Evolutionary conservation across 2,113 vertebrate species (phyloP).

Genomic region (Hipposideros armiger): DNA sequence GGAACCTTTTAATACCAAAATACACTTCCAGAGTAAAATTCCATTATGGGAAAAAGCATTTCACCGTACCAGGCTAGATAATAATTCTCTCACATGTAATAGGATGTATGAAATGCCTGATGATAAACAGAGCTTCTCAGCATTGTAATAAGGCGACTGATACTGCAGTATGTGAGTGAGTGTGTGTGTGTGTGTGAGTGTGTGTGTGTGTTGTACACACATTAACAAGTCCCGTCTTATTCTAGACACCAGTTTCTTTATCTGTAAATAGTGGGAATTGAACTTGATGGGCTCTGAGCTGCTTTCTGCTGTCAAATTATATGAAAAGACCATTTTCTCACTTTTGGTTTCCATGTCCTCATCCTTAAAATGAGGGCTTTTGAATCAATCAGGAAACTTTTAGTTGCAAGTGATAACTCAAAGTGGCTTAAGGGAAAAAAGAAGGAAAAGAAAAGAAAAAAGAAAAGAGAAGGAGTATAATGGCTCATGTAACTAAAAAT

Average conservation of each 20-base stretch:
- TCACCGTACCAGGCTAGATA: constrained; percentile 88
- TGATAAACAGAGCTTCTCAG: constrained; percentile 89
- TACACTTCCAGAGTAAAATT: constrained; percentile 89
- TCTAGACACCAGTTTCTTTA: not conserved
- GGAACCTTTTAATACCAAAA: constrained; percentile 91
- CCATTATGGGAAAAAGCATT: constrained; percentile 88
- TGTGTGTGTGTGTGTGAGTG: not conserved
- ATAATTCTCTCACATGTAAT: constrained; percentile 87
- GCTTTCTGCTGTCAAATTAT: constrained; percentile 40
- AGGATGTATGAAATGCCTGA: constrained; percentile 88
- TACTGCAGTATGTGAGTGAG: not conserved
- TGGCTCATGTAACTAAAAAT: not conserved
- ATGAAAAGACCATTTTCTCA: constrained; percentile 22
- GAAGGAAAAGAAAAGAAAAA: not conserved
- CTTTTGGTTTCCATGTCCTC: not conserved
- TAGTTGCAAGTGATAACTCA: not conserved
- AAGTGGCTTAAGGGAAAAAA: not conserved
- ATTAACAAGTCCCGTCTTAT: not conserved
- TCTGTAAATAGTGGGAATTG: not conserved
- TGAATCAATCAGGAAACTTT: constrained; percentile 4
- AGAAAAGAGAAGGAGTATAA: not conserved
- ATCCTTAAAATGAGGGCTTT: constrained; percentile 26
- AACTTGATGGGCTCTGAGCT: not conserved
- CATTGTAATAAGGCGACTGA: constrained; percentile 70
- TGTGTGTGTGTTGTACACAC: not conserved